Percentiles rank a stretch among this genome's conserved stretches.
phyloP scores from a whole-genome alignment of 2,113 vertebrate genomes.

The Herpailurus yagouaroundi region DNA sequence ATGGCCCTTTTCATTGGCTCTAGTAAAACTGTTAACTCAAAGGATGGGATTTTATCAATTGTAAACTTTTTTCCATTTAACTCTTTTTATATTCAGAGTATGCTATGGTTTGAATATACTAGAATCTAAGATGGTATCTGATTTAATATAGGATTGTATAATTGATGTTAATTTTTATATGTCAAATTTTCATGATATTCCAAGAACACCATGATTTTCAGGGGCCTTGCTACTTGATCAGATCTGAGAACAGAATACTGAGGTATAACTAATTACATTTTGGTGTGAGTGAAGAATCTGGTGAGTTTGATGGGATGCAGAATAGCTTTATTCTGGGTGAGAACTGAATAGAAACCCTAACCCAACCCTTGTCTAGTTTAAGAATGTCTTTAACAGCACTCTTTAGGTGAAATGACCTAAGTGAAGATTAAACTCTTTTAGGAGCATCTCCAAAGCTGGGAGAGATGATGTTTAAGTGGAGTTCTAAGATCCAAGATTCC shows the following conservation, averaged over 20 bases:
- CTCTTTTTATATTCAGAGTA: not conserved
- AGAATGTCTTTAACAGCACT: constrained; percentile 21
- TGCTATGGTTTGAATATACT: not conserved
- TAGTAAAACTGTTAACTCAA: constrained; percentile 4
- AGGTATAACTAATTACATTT: constrained; percentile 39
- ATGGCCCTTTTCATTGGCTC: not conserved
- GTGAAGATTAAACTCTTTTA: constrained; percentile 22
- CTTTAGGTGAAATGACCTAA: not conserved
- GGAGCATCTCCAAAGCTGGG: not conserved
- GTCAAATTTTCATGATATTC: not conserved
- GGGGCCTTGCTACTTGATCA: not conserved
- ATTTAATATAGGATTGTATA: not conserved
- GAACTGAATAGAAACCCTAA: not conserved
- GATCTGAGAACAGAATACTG: not conserved
- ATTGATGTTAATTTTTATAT: constrained; percentile 25
- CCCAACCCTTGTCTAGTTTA: not conserved
- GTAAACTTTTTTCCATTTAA: not conserved
- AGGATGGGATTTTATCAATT: not conserved
- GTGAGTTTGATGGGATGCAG: constrained; percentile 15
- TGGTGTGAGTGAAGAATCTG: not conserved
- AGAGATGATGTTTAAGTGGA: constrained; percentile 10
- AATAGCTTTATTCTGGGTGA: constrained; percentile 8
- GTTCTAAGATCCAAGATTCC: not conserved
- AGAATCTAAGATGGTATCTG: not conserved
- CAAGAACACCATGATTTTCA: not conserved